Evolutionary conservation across 2,113 vertebrate species (phyloP), one percentile per base, ranked within the genome.

Genomic region (Myrmecobius fasciatus): DNA sequence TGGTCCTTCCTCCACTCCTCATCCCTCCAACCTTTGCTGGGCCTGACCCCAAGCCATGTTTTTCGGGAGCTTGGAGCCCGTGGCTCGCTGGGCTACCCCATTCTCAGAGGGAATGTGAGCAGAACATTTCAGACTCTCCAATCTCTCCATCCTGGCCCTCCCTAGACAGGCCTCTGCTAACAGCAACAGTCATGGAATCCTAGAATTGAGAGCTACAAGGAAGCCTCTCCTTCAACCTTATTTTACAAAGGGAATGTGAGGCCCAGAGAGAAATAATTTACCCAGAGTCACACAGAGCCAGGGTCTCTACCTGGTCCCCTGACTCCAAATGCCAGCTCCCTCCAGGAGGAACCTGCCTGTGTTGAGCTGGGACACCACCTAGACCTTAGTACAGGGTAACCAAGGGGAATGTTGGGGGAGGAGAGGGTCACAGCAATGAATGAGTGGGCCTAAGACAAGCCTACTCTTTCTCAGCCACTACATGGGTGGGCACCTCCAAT

Each of bases 321-420:
- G 67, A 43, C 67, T 83, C 20, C n/a, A n/a, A 8, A 22, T 83
- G 36, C n/a, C n/a, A 24, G 4, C 67, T n/a, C 14, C 67, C 67
- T 83, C n/a, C 67, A 43, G 67, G 20, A 83, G 20, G n/a, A n/a
- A 83, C 67, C 67, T 43, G 67, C 17, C 67, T 8, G 24, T 22
- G n/a, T n/a, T 83, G 36, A 83, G n/a, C 20, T 43, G 67, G 17
- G n/a, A 83, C 43, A n/a, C 8, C 17, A 22, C 17, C 20, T 43
- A 24, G n/a, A 43, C 0, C 0, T 51, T 75, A 52, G 47, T 20
- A 46, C n/a, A 83, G 89, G 54, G 93, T 28, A 93, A 53, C 51
- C 51, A 25, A 22, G 89, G 3, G 22, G 83, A 8, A 25, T 11
- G 46, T 8, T 0, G 36, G 0, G 8, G 47, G 3, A 4, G 52